These are phyloP conservation scores for Hydractinia symbiolongicarpus DNA, from an alignment of 30 jellyfish, hydroid and myxozoan species.

Conservation along the genomic window DNA sequence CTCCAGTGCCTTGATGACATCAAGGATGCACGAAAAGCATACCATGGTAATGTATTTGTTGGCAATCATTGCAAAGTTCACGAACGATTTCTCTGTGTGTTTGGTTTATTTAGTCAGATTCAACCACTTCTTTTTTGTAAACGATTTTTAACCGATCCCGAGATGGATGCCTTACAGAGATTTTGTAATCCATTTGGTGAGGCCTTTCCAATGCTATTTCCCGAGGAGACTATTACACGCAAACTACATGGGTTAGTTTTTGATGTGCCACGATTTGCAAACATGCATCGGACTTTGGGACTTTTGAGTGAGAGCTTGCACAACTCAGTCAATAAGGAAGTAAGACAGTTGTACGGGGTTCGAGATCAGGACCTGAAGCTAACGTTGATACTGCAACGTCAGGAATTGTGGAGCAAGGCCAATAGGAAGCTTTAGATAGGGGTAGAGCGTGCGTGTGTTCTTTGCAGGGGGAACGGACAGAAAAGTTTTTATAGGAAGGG, in stretches of 20 bases:
- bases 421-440: neutral
- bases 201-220: constrained; percentile 15
- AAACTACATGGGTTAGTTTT: constrained; percentile 30
- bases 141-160: constrained; percentile 34
- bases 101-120: neutral
- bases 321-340: constrained; percentile 34
- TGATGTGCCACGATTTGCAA: constrained; percentile 30
- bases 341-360: constrained; percentile 25
- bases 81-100: neutral
- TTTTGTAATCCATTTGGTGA: constrained; percentile 28
- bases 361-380: constrained; percentile 12
- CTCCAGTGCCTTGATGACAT: neutral
- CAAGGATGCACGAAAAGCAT: constrained; percentile 41
- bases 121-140: neutral
- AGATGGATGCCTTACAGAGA: neutral
- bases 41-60: constrained; percentile 49
- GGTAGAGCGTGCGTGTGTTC: neutral
- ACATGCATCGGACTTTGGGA: constrained; percentile 25
- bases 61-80: constrained; percentile 46
- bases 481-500: neutral
- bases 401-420: constrained; percentile 22
- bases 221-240: constrained; percentile 23
- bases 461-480: neutral
- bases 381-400: constrained; percentile 13
- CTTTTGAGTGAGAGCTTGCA: constrained; percentile 16